Evolutionary conservation across 2,888 invertebrate species (phyloP).

Genomic region (Xestia xanthographa): DNA sequence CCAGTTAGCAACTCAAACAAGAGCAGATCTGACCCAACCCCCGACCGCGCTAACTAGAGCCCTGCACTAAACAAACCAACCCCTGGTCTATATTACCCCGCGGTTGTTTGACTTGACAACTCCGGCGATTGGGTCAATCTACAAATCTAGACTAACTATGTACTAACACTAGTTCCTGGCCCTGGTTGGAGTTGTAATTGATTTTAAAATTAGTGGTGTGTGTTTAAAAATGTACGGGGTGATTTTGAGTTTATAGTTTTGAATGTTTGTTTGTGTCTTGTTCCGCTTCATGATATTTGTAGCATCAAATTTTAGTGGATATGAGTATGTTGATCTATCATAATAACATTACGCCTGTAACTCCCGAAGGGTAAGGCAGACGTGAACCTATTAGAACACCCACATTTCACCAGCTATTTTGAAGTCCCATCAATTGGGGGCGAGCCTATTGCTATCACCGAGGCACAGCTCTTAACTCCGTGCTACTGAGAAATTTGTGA

Average conservation of each 20-base stretch:
- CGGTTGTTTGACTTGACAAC: slow-evolving; percentile 69
- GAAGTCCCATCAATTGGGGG: too few species aligned
- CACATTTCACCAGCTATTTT: too few species aligned
- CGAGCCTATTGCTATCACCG: too few species aligned
- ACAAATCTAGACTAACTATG: slow-evolving; percentile 22
- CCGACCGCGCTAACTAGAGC: slow-evolving; percentile 46
- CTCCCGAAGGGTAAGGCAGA: too few species aligned
- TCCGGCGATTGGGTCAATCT: slow-evolving; percentile 59
- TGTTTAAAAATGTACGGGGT: slow-evolving; percentile 1
- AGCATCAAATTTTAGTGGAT: background rate
- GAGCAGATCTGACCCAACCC: slow-evolving; percentile 3
- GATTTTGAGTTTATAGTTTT: background rate
- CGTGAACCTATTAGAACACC: too few species aligned
- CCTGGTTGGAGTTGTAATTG: slow-evolving; percentile 19
- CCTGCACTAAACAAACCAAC: slow-evolving; percentile 52
- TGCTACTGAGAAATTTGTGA: too few species aligned
- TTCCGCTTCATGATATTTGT: background rate
- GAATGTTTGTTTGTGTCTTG: background rate
- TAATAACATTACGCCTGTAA: too few species aligned
- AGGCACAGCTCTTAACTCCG: too few species aligned
- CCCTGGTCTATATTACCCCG: slow-evolving; percentile 49
- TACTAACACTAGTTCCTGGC: slow-evolving; percentile 7
- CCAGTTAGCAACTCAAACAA: slow-evolving; percentile 49
- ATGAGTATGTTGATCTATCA: background rate
- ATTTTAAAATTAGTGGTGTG: slow-evolving; percentile 9